phyloP scores from a whole-genome alignment of 1,140 invertebrate species.

The Ylistrum balloti region DNA sequence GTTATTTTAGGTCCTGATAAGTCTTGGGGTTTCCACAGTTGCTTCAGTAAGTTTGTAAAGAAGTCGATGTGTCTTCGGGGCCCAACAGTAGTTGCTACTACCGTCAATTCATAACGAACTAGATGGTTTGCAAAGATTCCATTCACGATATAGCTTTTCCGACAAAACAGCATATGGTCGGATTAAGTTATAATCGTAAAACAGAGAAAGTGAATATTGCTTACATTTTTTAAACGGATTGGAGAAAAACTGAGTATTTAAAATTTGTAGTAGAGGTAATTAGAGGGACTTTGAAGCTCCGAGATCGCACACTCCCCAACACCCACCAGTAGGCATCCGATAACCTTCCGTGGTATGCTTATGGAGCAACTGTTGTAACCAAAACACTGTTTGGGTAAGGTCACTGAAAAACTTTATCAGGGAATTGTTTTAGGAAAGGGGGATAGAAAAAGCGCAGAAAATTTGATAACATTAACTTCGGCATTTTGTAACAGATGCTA shows the following conservation, averaged over 20 bases:
- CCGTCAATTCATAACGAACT: no score
- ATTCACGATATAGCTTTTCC: background rate
- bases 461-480: background rate
- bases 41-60: background rate
- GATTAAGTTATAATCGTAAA: background rate
- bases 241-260: background rate
- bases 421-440: background rate
- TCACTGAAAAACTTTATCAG: background rate
- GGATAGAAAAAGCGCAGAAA: background rate
- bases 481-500: background rate
- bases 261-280: background rate
- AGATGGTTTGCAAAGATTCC: background rate
- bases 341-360: conserved; percentile 22
- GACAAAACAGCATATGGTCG: background rate
- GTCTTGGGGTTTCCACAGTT: no score
- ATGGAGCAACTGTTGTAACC: background rate
- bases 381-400: background rate
- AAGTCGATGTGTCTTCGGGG: background rate
- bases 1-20: no score
- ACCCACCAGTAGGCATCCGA: background rate
- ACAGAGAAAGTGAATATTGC: background rate
- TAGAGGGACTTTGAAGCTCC: background rate
- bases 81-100: no score
- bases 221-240: conserved; percentile 18
- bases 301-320: background rate